Conservation (phyloP, 2,888 invertebrate species). For the Ceraclea dissimilis region DNA sequence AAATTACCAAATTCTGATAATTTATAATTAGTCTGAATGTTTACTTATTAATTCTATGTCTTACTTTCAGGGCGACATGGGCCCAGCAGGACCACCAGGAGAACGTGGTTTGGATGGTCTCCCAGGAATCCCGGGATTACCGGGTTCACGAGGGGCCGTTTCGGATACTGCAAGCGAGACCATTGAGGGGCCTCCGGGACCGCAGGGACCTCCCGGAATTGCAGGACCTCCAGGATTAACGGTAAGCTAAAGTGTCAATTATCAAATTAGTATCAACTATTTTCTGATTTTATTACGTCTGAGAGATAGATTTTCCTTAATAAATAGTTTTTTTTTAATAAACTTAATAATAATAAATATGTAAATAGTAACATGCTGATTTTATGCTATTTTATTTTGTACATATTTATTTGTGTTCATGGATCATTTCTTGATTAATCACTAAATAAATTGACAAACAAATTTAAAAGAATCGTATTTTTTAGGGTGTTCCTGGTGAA, state of each 20-base stretch:
- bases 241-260: neutral
- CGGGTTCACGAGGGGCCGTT: constrained; percentile 34
- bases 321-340: too few species aligned
- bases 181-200: constrained; percentile 31
- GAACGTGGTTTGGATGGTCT: constrained; percentile 32
- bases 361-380: too few species aligned
- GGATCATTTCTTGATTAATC: too few species aligned
- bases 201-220: constrained; percentile 12
- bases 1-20: neutral
- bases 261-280: too few species aligned
- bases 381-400: too few species aligned
- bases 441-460: too few species aligned
- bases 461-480: neutral
- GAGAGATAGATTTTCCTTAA: too few species aligned
- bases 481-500: neutral
- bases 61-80: constrained; percentile 35
- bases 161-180: constrained; percentile 36
- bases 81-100: constrained; percentile 45
- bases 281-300: too few species aligned
- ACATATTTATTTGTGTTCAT: too few species aligned
- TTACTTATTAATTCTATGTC: neutral
- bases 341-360: too few species aligned
- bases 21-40: neutral
- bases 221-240: constrained; percentile 31
- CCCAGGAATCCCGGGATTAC: constrained; percentile 22